Base-by-base conservation (phyloP, 2,797 vertebrate species). In the Chiloscyllium punctatum region DNA sequence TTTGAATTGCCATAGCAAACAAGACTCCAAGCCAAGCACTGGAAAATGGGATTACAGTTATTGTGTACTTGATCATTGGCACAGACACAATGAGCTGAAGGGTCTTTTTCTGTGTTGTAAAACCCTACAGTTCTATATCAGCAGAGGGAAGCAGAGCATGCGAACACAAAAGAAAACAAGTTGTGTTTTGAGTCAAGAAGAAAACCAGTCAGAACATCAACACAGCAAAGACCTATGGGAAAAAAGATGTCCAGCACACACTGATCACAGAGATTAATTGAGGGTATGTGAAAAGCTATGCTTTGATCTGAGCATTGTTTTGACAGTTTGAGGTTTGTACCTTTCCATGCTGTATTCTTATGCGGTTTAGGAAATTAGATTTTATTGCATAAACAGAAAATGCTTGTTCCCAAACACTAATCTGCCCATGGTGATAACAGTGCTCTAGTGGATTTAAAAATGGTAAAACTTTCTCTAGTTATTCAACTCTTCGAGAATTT, bases 251-350 rank as follows among this genome's bases (percentile, higher is more conserved):
- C 90, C 90, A 92, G 90, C 21, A 3, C 4, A 25, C 13, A 11
- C 62, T 69, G 90, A 21, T 69, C 90, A 27, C 90, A 42, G 90
- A 69, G 66, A 72, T 68, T 86, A 72, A 95, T 68, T 69, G 48
- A 66, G 79, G 87, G 66, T 37, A 68, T 30, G 48, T 13, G 37
- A 21, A 84, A 79, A 94, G 94, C 13, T 72, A 15, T 25, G 16
- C 92, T 48, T 72, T 94, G 94, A 94, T 94, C 94, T 94, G 1
- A 13, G 42, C 94, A 94, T 74, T 94, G 94, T 94, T 94, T 94
- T 71, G 94, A 94, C 69, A 51, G 94, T 94, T 94, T 94, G 94
- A 94, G 69, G 94, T 94, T 94, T 94, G 94, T 94, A 94, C 23
- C 94, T 72, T 94, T 74, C 94, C 94, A 94, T 71, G 94, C 68